Evolutionary conservation across 2,113 vertebrate species (phyloP).

Genomic region (Ochotona curzoniae): DNA sequence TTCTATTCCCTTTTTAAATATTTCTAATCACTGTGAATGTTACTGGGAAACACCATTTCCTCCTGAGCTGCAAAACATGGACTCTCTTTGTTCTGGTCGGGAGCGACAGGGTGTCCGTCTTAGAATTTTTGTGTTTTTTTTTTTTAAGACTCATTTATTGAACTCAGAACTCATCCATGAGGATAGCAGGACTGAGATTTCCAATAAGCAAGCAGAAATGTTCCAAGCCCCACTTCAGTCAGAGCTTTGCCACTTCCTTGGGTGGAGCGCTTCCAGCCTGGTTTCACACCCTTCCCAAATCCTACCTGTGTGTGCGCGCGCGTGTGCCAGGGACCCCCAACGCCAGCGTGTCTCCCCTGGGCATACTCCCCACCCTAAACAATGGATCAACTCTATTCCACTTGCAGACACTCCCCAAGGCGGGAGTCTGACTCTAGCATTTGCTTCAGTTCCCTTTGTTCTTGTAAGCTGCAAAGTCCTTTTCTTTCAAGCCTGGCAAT

Average conservation of each 20-base stretch:
- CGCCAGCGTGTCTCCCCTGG: background rate
- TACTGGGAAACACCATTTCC: slow-evolving; percentile 18
- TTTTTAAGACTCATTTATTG: no score
- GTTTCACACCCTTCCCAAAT: background rate
- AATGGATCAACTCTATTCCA: background rate
- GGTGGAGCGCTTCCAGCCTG: no score
- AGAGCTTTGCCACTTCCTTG: background rate
- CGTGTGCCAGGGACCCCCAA: background rate
- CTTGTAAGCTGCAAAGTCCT: background rate
- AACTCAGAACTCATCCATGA: background rate
- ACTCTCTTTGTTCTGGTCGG: background rate
- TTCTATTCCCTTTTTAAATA: slow-evolving; percentile 26
- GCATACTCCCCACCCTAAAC: background rate
- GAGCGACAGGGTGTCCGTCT: background rate
- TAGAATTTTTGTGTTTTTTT: background rate
- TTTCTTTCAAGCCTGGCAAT: background rate
- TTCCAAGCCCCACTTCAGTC: background rate
- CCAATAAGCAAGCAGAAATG: background rate
- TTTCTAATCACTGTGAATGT: background rate
- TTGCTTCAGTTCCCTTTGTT: background rate
- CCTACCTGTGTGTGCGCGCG: no score
- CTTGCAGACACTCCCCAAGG: background rate
- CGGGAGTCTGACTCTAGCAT: background rate
- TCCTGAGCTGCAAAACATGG: background rate
- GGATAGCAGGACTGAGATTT: background rate